Conservation (phyloP, 2,797 vertebrate species). For the Syngnathus acus region DNA sequence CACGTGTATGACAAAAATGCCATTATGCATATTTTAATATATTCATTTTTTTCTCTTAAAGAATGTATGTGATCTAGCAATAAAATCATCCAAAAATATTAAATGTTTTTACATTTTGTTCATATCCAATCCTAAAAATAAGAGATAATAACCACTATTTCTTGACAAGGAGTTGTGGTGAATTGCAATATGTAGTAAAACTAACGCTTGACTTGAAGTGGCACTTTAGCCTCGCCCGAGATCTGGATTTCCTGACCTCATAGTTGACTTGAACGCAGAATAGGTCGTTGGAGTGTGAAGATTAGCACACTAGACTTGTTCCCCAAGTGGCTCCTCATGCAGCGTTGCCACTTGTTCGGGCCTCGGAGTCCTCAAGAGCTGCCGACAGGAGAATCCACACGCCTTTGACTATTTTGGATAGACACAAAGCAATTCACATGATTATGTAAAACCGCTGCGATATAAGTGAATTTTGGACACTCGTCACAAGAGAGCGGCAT, state of each 20-base stretch:
- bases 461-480: background rate
- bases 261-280: background rate
- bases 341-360: conserved; percentile 13
- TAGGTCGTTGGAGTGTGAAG: background rate
- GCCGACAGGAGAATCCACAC: conserved; percentile 55
- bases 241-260: background rate
- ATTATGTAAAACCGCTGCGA: background rate
- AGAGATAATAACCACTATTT: too few relatives aligned
- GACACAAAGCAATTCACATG: background rate
- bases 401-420: background rate
- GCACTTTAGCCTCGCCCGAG: background rate
- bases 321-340: conserved; percentile 25
- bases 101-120: too few relatives aligned
- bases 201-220: background rate
- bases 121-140: too few relatives aligned
- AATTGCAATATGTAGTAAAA: too few relatives aligned
- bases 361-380: conserved; percentile 16
- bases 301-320: conserved; percentile 16
- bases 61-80: too few relatives aligned
- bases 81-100: too few relatives aligned
- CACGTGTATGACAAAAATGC: too few relatives aligned
- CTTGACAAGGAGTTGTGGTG: too few relatives aligned
- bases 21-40: too few relatives aligned
- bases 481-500: background rate
- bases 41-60: too few relatives aligned